Evolutionary conservation across 2,888 invertebrate species (phyloP).

Genomic region (Tuberolachnus salignus): DNA sequence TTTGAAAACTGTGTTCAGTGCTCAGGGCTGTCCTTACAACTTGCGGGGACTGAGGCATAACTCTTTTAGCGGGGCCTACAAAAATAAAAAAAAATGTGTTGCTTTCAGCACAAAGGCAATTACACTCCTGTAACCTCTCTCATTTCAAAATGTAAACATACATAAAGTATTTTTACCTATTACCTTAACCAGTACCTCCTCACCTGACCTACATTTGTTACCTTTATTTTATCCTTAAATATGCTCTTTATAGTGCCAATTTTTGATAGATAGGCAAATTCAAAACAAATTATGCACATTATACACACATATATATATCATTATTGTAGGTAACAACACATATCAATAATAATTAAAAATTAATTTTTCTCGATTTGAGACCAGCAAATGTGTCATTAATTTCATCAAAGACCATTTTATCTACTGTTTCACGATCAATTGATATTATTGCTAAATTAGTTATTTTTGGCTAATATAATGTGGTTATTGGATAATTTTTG

Average conservation of each 20-base stretch:
- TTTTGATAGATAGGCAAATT: too few relatives aligned
- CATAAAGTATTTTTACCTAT: too few relatives aligned
- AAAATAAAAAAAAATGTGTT: too few relatives aligned
- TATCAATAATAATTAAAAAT: not conserved
- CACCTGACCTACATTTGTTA: too few relatives aligned
- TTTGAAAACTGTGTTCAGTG: too few relatives aligned
- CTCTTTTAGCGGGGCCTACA: too few relatives aligned
- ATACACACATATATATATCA: not conserved
- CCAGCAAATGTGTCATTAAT: conserved; percentile 11
- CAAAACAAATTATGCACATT: not conserved
- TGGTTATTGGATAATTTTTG: conserved; percentile 9
- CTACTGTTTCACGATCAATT: conserved; percentile 15
- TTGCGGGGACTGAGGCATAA: not conserved
- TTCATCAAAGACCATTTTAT: not conserved
- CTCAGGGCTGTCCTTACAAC: not conserved
- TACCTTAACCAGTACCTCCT: too few relatives aligned
- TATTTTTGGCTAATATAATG: not conserved
- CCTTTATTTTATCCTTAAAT: too few relatives aligned
- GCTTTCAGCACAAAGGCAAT: too few relatives aligned
- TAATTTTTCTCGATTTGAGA: not conserved
- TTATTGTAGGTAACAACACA: not conserved
- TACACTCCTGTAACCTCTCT: too few relatives aligned
- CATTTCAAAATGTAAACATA: too few relatives aligned
- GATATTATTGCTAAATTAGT: conserved; percentile 16
- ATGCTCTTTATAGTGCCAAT: too few relatives aligned